These are phyloP conservation scores for Microchirus variegatus DNA, from an alignment of 2,797 vertebrate species.

Conservation along the genomic window DNA sequence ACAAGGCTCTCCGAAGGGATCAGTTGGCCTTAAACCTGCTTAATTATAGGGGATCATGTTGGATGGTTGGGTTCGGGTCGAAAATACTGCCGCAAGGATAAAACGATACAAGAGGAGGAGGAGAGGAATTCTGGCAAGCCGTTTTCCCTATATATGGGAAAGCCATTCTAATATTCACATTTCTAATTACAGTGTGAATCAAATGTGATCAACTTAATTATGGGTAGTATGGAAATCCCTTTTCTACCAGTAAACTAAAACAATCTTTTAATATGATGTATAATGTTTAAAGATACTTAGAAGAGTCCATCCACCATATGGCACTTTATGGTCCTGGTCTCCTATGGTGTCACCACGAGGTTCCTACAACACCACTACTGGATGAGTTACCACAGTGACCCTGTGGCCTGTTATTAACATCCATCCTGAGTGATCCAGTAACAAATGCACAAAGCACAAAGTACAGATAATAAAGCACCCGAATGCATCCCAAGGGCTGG, in stretches of 20 bases:
- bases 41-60: constrained; percentile 77
- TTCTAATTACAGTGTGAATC: constrained; percentile 14
- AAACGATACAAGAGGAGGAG: constrained; percentile 33
- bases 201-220: constrained; percentile 5
- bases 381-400: constrained; percentile 2
- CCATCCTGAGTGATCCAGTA: too few relatives aligned
- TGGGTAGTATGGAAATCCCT: neutral
- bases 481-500: too few relatives aligned
- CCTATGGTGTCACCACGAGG: constrained; percentile 12
- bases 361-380: neutral
- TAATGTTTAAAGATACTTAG: constrained; percentile 6
- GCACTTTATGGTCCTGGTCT: constrained; percentile 20
- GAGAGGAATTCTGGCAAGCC: constrained; percentile 25
- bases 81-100: constrained; percentile 43
- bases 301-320: neutral
- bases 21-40: constrained; percentile 71
- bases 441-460: too few relatives aligned
- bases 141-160: constrained; percentile 32
- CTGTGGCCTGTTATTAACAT: neutral
- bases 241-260: constrained; percentile 10
- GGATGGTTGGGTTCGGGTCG: constrained; percentile 41
- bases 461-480: too few relatives aligned
- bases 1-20: constrained; percentile 64
- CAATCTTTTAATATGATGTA: constrained; percentile 18
- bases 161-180: constrained; percentile 19